phyloP scores from a whole-genome alignment of 2,888 invertebrate species.

The Empis livida region DNA sequence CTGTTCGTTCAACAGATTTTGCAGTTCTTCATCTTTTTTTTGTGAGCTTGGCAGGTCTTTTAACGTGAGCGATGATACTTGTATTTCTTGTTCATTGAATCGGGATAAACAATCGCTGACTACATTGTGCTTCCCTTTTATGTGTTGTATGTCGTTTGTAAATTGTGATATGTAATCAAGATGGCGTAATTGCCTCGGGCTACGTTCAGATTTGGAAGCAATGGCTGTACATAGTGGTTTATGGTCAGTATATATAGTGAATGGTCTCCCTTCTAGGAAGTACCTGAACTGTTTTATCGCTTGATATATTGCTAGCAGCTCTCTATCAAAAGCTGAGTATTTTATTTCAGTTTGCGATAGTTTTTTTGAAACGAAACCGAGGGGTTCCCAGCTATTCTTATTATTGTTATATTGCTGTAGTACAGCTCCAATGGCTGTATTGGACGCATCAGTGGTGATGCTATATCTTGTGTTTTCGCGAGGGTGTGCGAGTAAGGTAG shows the following conservation, averaged over 20 bases:
- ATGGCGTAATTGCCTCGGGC: slow-evolving; percentile 23
- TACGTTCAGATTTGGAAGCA: slow-evolving; percentile 16
- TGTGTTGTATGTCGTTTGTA: neutral
- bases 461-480: neutral
- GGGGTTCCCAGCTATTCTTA: too few species aligned
- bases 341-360: slow-evolving; percentile 27
- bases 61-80: neutral
- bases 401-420: too few species aligned
- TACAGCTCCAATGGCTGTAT: too few species aligned
- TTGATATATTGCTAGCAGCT: slow-evolving; percentile 26
- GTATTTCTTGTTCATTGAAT: neutral
- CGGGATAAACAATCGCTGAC: neutral
- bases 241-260: slow-evolving; percentile 9
- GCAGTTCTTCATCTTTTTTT: too few species aligned
- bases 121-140: too few species aligned
- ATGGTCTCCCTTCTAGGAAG: slow-evolving; percentile 24
- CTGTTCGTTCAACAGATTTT: too few species aligned
- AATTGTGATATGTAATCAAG: slow-evolving; percentile 17
- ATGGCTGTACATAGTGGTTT: slow-evolving; percentile 23
- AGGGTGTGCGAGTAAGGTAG: neutral
- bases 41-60: too few species aligned
- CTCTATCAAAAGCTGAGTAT: slow-evolving; percentile 28
- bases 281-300: slow-evolving; percentile 25
- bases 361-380: too few species aligned
- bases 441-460: slow-evolving; percentile 19